phyloP scores from a whole-genome alignment of 37 sponge, comb jelly and placozoan species.

The Axinella damicornis region DNA sequence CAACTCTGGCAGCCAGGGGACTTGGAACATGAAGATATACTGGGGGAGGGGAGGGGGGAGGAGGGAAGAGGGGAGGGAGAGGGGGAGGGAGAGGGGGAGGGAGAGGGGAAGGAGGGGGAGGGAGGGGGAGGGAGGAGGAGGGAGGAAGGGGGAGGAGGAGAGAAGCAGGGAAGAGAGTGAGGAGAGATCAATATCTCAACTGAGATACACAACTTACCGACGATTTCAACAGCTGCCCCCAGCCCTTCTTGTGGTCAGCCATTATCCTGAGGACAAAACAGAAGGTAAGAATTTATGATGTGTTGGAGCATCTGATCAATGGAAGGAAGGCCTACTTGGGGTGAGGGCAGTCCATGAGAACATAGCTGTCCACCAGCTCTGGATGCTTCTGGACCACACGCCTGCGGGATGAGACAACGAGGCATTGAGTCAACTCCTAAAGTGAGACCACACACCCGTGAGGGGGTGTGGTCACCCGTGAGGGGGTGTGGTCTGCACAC shows the following conservation, averaged over 20 bases:
- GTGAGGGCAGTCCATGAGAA: constrained; percentile 80
- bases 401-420: constrained; percentile 23
- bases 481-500: no score
- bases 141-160: no score
- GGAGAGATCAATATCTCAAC: no score
- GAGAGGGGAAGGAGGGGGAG: background rate
- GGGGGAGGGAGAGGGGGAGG: background rate
- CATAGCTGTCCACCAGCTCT: constrained; percentile 58
- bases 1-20: constrained; percentile 73
- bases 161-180: no score
- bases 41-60: background rate
- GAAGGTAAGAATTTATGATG: background rate
- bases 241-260: no score
- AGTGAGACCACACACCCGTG: no score
- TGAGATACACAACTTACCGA: background rate
- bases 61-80: background rate
- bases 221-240: no score
- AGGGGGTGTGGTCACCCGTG: no score
- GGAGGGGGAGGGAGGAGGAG: no score
- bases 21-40: constrained; percentile 70
- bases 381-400: constrained; percentile 58
- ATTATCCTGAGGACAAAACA: background rate
- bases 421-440: no score
- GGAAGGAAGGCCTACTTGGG: constrained; percentile 65
- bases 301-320: no score